Base-by-base conservation (phyloP, 2,888 invertebrate genomes). In the Plebejus melissa region DNA sequence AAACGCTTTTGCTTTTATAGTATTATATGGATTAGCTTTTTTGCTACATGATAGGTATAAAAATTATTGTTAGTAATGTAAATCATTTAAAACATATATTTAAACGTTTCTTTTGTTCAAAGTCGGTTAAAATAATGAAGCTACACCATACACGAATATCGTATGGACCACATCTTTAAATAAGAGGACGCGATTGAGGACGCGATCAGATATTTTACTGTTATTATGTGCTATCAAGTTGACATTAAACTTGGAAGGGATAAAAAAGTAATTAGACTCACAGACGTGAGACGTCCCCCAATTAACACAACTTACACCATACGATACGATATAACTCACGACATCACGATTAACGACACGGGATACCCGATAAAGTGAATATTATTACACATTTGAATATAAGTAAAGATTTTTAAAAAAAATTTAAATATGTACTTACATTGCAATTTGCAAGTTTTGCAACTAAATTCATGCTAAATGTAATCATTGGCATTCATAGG, bases 201-300 rank as follows among this genome's bases (percentile, higher is more conserved):
- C 32, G 83, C 77, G 79, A 77, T 80, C 79, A 82, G 80, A 83
- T 82, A 82, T 81, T 83, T 85, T 82, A 82, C 84, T 81, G 86
- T 86, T 85, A 89, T 89, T 89, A 89, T 86, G 86, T 89, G 87
- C 87, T 89, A 89, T 90, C 88, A 89, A 83, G 81, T 83, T 81
- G 83, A 82, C 75, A 75, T 70, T 82, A 86, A 84, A 86, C 77
- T 85, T 85, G 83, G 83, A 82, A 80, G 82, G 78, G 81, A 80
- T 81, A 84, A 88, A 89, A 88, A 89, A 87, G 87, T 87, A 88
- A 90, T 89, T 87, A 87, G 83, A 82, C 79, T 78, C 81, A 78
- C 80, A 79, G 1, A 2, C 22, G 22, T 22, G 22, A 22, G 65
- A 80, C 80, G 77, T 74, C 80, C 77, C 81, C 82, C 83, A 83